A percentile compares a stretch with the other conserved stretches of the same genome.
Evolutionary conservation across 2,888 invertebrate species (phyloP).

Genomic region (Zhuqinia jingwanae): DNA sequence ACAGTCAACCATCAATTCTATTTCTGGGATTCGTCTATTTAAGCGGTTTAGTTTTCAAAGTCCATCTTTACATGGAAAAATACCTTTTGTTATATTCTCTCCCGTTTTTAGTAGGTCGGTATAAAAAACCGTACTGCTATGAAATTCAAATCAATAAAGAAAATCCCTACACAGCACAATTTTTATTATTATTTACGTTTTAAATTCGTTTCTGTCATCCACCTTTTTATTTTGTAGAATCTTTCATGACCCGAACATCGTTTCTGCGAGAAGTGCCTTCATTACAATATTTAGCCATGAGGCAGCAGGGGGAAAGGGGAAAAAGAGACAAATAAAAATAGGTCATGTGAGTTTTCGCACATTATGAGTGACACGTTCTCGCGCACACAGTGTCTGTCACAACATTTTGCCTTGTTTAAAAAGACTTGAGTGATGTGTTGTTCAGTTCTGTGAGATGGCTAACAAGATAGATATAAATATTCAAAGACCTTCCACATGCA

Average conservation of each 20-base stretch:
- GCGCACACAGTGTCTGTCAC: conserved; percentile 12
- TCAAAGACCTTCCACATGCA: too few species aligned
- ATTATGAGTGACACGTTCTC: conserved; percentile 52
- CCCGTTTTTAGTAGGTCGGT: not conserved
- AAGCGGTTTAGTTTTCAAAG: not conserved
- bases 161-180: not conserved
- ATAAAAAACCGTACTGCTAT: not conserved
- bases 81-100: not conserved
- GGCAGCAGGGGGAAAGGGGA: not conserved
- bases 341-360: conserved; percentile 52
- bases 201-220: not conserved
- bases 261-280: not conserved
- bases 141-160: conserved; percentile 15
- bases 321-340: conserved; percentile 1
- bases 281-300: not conserved
- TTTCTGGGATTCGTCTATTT: not conserved
- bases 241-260: not conserved
- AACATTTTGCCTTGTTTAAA: conserved; percentile 29
- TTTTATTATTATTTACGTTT: conserved; percentile 5
- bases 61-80: not conserved
- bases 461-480: too few species aligned
- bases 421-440: not conserved
- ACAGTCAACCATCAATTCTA: not conserved
- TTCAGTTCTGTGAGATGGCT: too few species aligned
- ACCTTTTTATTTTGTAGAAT: not conserved